Evolutionary conservation across 2,113 vertebrate genomes (phyloP).

Genomic region (Pelmatolapia mariae): DNA sequence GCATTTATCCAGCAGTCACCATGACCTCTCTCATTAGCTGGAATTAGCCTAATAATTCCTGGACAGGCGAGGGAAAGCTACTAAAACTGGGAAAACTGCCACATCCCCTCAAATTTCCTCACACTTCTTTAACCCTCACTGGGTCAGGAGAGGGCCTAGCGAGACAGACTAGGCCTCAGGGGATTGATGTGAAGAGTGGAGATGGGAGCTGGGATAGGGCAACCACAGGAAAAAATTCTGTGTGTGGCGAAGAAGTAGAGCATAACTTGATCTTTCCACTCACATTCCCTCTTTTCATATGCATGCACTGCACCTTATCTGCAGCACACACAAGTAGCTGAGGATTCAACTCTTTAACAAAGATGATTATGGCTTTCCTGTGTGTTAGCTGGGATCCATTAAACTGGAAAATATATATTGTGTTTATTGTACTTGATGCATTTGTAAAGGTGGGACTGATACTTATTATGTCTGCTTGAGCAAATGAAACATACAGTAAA

Average conservation of each 20-base stretch:
- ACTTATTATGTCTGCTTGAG: neutral
- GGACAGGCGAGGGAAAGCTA: neutral
- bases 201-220: neutral
- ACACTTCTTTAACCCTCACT: conserved; percentile 35
- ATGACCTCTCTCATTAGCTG: conserved; percentile 5
- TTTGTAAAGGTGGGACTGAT: neutral
- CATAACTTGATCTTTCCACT: neutral
- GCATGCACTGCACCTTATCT: neutral
- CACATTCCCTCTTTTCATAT: neutral
- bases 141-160: neutral
- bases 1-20: neutral
- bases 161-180: conserved; percentile 6
- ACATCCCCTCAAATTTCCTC: conserved; percentile 21
- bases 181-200: neutral
- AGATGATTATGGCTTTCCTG: neutral
- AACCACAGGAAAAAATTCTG: neutral
- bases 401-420: neutral
- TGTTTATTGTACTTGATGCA: neutral
- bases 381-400: neutral
- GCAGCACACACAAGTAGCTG: neutral
- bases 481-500: neutral
- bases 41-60: conserved; percentile 33
- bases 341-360: neutral
- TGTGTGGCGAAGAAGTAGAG: conserved; percentile 5
- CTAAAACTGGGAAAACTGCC: conserved; percentile 19